phyloP scores from a whole-genome alignment of 2,888 invertebrate genomes.

The Vandiemenella viatica region DNA sequence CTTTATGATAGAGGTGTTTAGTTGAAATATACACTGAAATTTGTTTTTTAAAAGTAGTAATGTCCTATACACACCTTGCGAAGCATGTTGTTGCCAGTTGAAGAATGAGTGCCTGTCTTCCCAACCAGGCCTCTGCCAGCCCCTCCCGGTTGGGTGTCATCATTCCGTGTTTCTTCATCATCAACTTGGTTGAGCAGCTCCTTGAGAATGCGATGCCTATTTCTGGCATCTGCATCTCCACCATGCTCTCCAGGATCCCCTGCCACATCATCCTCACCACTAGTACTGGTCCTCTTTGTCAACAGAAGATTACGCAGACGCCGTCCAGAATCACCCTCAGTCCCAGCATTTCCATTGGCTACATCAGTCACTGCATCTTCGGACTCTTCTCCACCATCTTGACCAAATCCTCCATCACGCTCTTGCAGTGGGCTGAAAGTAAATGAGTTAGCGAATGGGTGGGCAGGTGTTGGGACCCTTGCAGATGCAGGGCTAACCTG shows the following conservation, averaged over 20 bases:
- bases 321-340: slow-evolving; percentile 37
- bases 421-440: slow-evolving; percentile 43
- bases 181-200: slow-evolving; percentile 51
- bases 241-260: slow-evolving; percentile 13
- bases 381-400: slow-evolving; percentile 32
- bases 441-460: slow-evolving; percentile 37
- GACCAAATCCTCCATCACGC: slow-evolving; percentile 17
- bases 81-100: slow-evolving; percentile 40
- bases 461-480: slow-evolving; percentile 27
- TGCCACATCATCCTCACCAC: slow-evolving; percentile 19
- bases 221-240: slow-evolving; percentile 23
- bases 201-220: slow-evolving; percentile 39
- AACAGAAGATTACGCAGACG: slow-evolving; percentile 44
- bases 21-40: too few species aligned
- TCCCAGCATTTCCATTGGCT: slow-evolving; percentile 7
- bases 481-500: slow-evolving; percentile 35
- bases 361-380: slow-evolving; percentile 30
- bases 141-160: slow-evolving; percentile 9
- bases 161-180: slow-evolving; percentile 34
- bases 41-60: too few species aligned
- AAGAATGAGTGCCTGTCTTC: slow-evolving; percentile 17
- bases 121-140: not conserved
- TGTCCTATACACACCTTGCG: slow-evolving; percentile 47
- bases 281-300: slow-evolving; percentile 20
- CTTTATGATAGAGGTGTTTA: too few species aligned